phyloP scores from a whole-genome alignment of 2,888 invertebrate species.

The Drosophila emarginata region DNA sequence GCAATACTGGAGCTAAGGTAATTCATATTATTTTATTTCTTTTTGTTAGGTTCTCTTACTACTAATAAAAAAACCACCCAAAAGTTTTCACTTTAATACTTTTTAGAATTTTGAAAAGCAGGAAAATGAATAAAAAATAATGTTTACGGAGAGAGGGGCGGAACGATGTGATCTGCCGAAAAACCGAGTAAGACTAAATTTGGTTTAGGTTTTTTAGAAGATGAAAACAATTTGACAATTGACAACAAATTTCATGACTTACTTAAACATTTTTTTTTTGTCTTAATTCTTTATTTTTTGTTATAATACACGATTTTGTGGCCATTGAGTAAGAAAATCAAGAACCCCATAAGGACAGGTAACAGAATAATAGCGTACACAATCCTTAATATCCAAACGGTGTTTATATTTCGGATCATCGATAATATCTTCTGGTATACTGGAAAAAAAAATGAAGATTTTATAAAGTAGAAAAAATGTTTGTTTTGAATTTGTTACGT shows the following conservation, averaged over 20 bases:
- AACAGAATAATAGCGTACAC: slow-evolving; percentile 45
- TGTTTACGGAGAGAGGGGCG: not conserved
- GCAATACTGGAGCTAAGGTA: not conserved
- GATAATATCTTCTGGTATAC: slow-evolving; percentile 49
- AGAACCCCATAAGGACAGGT: slow-evolving; percentile 62
- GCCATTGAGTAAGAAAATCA: slow-evolving; percentile 42
- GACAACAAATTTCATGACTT: not conserved
- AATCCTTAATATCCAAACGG: slow-evolving; percentile 25
- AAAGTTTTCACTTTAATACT: not conserved
- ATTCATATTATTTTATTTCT: not conserved
- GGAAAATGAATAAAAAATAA: not conserved
- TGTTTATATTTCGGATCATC: slow-evolving; percentile 50
- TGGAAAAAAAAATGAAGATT: slow-evolving; percentile 1
- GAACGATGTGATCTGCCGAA: not conserved
- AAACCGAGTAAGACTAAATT: not conserved
- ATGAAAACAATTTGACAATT: not conserved
- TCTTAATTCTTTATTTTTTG: not conserved
- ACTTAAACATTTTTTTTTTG: slow-evolving; percentile 36
- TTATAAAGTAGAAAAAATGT: not conserved
- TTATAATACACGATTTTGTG: not conserved
- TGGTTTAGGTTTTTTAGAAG: not conserved
- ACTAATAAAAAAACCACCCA: not conserved
- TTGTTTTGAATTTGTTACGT: slow-evolving; percentile 82
- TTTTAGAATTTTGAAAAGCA: not conserved
- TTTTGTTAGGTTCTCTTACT: not conserved